Conservation (phyloP, 2,113 vertebrate genomes). For the Cyprinus carpio region DNA sequence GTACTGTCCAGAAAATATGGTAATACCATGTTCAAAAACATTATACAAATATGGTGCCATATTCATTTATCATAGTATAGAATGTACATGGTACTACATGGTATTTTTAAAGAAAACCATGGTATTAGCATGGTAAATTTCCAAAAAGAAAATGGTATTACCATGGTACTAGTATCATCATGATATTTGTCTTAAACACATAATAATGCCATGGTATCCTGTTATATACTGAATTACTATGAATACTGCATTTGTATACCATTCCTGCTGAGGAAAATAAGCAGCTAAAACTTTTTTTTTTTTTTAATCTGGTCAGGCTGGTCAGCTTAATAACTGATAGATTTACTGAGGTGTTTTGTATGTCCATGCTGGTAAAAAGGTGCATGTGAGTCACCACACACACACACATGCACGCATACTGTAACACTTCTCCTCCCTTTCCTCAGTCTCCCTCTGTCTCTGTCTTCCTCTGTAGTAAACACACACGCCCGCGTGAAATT, state of each 20-base stretch:
- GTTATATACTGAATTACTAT: background rate
- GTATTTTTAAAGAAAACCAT: background rate
- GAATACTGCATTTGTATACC: too few relatives aligned
- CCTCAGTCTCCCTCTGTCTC: conserved; percentile 14
- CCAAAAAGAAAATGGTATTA: too few relatives aligned
- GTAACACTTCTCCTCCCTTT: conserved; percentile 38
- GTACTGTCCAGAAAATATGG: background rate
- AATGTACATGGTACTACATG: background rate
- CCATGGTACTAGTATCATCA: background rate
- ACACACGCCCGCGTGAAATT: conserved; percentile 42
- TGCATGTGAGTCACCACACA: background rate
- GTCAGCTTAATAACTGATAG: background rate
- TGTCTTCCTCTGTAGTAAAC: conserved; percentile 43
- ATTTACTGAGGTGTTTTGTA: background rate
- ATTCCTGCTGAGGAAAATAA: too few relatives aligned
- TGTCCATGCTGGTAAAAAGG: background rate
- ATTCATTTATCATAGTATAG: background rate
- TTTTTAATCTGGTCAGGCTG: too few relatives aligned
- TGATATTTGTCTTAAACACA: too few relatives aligned
- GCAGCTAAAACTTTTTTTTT: too few relatives aligned
- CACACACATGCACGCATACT: conserved; percentile 21
- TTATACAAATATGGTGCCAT: background rate
- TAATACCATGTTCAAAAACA: too few relatives aligned
- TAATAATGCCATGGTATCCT: background rate
- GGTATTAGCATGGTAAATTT: background rate